Evolutionary conservation across 2,888 invertebrate genomes (phyloP), one percentile per base, ranked within the genome.

Genomic region (Choristoneura rosaceana): DNA sequence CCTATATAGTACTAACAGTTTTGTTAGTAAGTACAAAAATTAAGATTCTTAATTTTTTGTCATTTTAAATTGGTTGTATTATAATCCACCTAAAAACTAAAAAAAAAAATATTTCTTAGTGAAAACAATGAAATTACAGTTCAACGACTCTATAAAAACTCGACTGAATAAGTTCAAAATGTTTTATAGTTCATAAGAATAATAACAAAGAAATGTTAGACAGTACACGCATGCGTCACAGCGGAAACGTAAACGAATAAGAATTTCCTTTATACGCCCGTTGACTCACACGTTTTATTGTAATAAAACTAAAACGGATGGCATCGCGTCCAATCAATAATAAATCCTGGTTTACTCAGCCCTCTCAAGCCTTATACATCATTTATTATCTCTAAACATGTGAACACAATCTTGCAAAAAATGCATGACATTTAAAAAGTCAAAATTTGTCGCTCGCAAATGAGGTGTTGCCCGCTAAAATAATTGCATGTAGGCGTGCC

Each of bases 401-500:
- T 47, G 5, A 61, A 43, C 43, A 43, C 17, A 61, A 38, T 47
- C 61, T 61, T 41, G 15, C 9, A 17, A 65, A 5, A 9, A 9
- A 63, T 63, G 63, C 63, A 63, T 71, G 67, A 67, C 60, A 66
- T 61, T 38, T 17, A 33, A 60, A 63, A 62, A 67, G 45, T 61
- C 66, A 65, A 41, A 47, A 71, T 71, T 58, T 58, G 58, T 68
- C 55, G 58, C 41, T 34, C 60, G 55, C 71, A 62, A 68, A 63
- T 71, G 67, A 68, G 62, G 71, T 71, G 71, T 68, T 68, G 58
- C 71, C 62, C 41, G 62, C 55, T 15, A 63, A 71, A 63, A 71
- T 71, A 67, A 71, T 71, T 71, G 67, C 67, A 55, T 47, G 62
- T 68, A 68, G 71, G 71, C 62, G 71, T 68, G 71, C 71, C 71